Evolutionary conservation across 2,888 invertebrate genomes (phyloP).

Genomic region (Torymus aiolomorphi): DNA sequence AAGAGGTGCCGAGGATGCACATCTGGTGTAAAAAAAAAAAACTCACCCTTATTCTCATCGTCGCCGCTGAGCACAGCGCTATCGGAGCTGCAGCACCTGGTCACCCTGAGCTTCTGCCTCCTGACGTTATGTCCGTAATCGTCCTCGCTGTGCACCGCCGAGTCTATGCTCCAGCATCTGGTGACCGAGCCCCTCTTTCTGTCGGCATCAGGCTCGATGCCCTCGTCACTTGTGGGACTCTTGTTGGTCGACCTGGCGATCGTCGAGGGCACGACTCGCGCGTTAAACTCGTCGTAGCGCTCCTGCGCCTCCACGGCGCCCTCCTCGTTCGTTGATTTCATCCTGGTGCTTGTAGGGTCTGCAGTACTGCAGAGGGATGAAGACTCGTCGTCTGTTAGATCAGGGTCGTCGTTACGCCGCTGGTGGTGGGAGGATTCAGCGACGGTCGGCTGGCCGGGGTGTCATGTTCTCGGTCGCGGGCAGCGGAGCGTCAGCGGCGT

Average conservation of each 20-base stretch:
- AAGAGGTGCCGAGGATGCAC: too few species aligned
- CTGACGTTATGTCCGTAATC: slow-evolving; percentile 61
- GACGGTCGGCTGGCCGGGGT: too few species aligned
- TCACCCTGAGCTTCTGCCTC: slow-evolving; percentile 68
- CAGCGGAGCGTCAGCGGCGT: too few species aligned
- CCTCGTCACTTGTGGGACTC: slow-evolving; percentile 72
- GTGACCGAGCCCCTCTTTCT: slow-evolving; percentile 67
- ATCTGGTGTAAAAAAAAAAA: too few species aligned
- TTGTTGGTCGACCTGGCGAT: slow-evolving; percentile 65
- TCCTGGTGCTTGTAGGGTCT: too few species aligned
- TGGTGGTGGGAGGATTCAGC: too few species aligned
- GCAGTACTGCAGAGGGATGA: too few species aligned
- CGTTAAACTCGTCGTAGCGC: slow-evolving; percentile 68
- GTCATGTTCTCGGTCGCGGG: too few species aligned
- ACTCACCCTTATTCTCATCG: slow-evolving; percentile 72
- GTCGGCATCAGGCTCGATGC: slow-evolving; percentile 70
- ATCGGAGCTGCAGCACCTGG: slow-evolving; percentile 77
- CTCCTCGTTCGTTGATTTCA: too few species aligned
- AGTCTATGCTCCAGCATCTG: slow-evolving; percentile 76
- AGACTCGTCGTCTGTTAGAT: too few species aligned
- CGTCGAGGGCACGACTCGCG: slow-evolving; percentile 25
- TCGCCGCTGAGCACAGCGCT: slow-evolving; percentile 78
- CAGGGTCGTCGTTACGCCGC: too few species aligned
- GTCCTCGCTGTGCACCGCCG: slow-evolving; percentile 79
- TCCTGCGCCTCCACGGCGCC: slow-evolving; percentile 64